A percentile compares a stretch with the other conserved stretches of the same genome.
phyloP scores from a whole-genome alignment of 1,140 invertebrate species.

The Caenorhabditis brenneri region DNA sequence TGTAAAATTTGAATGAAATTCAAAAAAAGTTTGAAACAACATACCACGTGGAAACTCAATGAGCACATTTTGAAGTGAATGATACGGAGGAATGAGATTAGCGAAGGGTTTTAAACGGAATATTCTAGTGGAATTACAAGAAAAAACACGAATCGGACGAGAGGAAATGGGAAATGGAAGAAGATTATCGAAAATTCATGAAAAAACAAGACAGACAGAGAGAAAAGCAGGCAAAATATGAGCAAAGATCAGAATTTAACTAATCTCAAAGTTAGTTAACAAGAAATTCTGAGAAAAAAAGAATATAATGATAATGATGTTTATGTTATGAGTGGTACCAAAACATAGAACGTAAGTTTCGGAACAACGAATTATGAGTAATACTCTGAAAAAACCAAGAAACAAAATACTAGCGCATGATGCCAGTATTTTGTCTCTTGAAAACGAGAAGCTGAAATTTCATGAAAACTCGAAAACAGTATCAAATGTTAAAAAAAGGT shows the following conservation, averaged over 20 bases:
- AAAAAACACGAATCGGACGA: not conserved
- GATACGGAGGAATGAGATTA: not conserved
- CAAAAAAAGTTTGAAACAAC: not conserved
- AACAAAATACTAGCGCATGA: no score
- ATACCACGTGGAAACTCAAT: not conserved
- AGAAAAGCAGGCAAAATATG: not conserved
- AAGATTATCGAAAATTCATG: conserved; percentile 1
- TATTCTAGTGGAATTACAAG: not conserved
- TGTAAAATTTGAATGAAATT: not conserved
- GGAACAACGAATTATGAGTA: no score
- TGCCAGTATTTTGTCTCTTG: no score
- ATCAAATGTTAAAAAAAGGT: no score
- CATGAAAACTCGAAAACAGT: no score
- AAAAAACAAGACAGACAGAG: no score
- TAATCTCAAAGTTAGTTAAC: not conserved
- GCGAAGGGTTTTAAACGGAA: not conserved
- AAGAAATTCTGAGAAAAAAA: not conserved
- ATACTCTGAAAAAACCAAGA: no score
- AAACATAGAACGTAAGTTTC: no score
- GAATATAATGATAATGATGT: no score
- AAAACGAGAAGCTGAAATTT: no score
- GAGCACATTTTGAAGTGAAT: not conserved
- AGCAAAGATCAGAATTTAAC: not conserved
- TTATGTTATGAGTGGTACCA: no score
- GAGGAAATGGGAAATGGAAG: not conserved